phyloP scores from a whole-genome alignment of 2,797 vertebrate species.

The Anguilla pacifica region DNA sequence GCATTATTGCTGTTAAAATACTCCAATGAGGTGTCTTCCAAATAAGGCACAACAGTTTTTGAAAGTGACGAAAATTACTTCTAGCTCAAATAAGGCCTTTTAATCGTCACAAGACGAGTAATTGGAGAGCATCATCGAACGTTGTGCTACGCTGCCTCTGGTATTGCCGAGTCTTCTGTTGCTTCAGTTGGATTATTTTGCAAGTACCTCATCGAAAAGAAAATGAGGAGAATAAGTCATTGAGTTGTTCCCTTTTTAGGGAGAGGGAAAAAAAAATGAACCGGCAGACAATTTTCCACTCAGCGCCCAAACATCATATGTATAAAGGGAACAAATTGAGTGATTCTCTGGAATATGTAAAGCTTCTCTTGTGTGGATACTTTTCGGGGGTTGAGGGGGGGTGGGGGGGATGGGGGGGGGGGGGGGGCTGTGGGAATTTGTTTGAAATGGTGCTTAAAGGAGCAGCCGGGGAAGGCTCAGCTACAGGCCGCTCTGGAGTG shows the following conservation, averaged over 20 bases:
- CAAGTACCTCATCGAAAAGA: conserved; percentile 18
- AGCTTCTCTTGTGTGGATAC: conserved; percentile 27
- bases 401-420: no score
- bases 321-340: conserved; percentile 36
- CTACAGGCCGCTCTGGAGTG: conserved; percentile 25
- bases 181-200: conserved; percentile 21
- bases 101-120: background rate
- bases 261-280: conserved; percentile 10
- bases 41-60: background rate
- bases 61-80: background rate
- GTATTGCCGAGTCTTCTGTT: background rate
- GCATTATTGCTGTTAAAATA: background rate
- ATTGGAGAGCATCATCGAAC: background rate
- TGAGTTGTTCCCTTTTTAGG: conserved; percentile 30
- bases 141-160: background rate
- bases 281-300: conserved; percentile 40
- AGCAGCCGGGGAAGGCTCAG: conserved; percentile 31
- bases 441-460: conserved; percentile 40
- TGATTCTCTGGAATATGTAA: conserved; percentile 45
- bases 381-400: background rate
- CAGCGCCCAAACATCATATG: conserved; percentile 23
- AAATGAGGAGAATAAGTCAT: conserved; percentile 23
- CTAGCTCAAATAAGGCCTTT: background rate
- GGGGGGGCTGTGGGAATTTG: conserved; percentile 34
- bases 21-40: background rate